A percentile compares a stretch with the other conserved stretches of the same genome.
Conservation (phyloP, 2,888 invertebrate genomes). For the Gymnosoma rotundatum region DNA sequence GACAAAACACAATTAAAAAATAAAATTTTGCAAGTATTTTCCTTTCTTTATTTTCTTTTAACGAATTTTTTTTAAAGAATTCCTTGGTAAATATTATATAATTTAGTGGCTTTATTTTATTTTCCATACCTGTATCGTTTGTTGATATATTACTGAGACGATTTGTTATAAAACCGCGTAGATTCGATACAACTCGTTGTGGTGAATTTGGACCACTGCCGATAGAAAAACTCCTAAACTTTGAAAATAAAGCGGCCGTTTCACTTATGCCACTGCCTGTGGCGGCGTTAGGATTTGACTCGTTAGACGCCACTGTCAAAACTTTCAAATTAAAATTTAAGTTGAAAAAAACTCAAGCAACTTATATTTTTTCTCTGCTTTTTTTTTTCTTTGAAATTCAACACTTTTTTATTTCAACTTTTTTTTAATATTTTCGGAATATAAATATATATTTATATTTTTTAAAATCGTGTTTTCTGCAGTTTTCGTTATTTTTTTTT, state of each 20-base stretch:
- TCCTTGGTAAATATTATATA: conserved; percentile 39
- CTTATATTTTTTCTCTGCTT: not conserved
- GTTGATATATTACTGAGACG: conserved; percentile 86
- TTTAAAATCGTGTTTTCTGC: conserved; percentile 65
- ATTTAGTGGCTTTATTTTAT: conserved; percentile 71
- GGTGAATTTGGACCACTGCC: conserved; percentile 87
- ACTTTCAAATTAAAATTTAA: conserved; percentile 45
- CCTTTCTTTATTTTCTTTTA: not conserved
- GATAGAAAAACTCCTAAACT: conserved; percentile 87
- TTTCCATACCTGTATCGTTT: conserved; percentile 87
- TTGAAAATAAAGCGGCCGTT: conserved; percentile 85
- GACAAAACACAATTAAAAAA: conserved; percentile 14
- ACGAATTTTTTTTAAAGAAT: not conserved
- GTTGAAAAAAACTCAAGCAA: conserved; percentile 1
- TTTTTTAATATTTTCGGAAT: conserved; percentile 19
- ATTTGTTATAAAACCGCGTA: conserved; percentile 88
- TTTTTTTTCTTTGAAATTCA: not conserved
- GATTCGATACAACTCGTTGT: conserved; percentile 88
- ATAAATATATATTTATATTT: conserved; percentile 30
- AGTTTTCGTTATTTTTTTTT: conserved; percentile 47
- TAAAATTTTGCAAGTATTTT: conserved; percentile 32
- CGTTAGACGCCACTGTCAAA: conserved; percentile 82
- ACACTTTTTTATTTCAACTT: conserved; percentile 36
- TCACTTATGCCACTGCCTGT: conserved; percentile 77
- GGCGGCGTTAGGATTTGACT: conserved; percentile 79